Evolutionary conservation across 2,888 invertebrate genomes (phyloP), one percentile per base, ranked within the genome.

Genomic region (Dexiosoma caninum): DNA sequence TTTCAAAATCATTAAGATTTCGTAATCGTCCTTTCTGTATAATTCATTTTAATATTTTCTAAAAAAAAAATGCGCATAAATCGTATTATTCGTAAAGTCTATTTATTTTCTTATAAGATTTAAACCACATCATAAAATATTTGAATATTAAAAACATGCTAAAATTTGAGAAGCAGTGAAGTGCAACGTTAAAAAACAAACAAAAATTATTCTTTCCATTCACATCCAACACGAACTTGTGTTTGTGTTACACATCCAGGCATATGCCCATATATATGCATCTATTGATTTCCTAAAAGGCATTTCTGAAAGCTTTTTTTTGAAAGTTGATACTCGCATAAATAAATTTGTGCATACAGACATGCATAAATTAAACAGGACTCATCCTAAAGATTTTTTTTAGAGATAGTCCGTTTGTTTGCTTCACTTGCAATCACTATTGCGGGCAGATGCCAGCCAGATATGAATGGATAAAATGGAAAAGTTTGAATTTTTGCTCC

Each of bases 281-380:
- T 70, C 51, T 60, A 60, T 72, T 62, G 71, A 72, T 72, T 62
- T 62, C 42, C 23, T 62, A 62, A 72, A 60, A 51, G 42, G 42
- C 42, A 72, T 53, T 60, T 72, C 51, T 37, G 3, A 16, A 72
- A 42, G 9, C 2, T 6, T 40, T 72, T 71, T 51, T 71, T 40
- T 14, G 59, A 14, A 51, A 60, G 51, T 32, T 71, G 71, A 60
- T 71, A 46, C 46, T 70, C 12, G 60, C 60, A 51, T 49, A 60
- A 60, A 71, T 42, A 60, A 19, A 14, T 30, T 60, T 23, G 40
- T 49, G 51, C 30, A 60, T 30, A 35, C 49, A 23, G 6, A 21
- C 60, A 60, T 30, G 40, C 60, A 71, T 71, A 71, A 70, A 70
- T 46, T 59, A 49, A 59, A 46, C 23, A 35, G 46, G 16, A 46